Evolutionary conservation across 2,797 vertebrate species (phyloP), one percentile per base, ranked within the genome.

Genomic region (Microctenopoma steveboyesi): DNA sequence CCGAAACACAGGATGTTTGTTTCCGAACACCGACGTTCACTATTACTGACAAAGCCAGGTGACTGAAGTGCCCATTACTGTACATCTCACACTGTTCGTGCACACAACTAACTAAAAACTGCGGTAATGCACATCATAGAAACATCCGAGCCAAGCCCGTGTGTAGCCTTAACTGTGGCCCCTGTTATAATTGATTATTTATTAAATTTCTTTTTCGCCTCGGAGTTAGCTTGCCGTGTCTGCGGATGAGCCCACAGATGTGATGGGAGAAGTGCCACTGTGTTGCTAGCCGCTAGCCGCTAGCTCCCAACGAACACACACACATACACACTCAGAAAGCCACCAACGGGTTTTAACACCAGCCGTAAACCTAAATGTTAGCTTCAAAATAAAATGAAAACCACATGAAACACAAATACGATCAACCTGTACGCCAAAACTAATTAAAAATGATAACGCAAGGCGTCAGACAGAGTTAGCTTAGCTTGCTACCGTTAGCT

Each of bases 401-500:
- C 4, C 4, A 12, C 7, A 1, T 3, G 0, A 3, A 4, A 28
- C 15, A 4, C 2, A 43, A 7, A 15, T 2, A 35, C 0, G 12
- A 14, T 37, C 2, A 1, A 22, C 7, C 6, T 0, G 4, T 1
- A 1, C 14, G 33, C 0, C 0, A 15, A 9, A 51, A 18, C 3
- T 5, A 10, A 39, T 4, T 2, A 8, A 18, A 7, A 5, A 33
- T 16, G 16, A n/a, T 2, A 47, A 55, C 5, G 63, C 12, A 42
- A 25, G 56, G 55, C 63, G 72, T 8, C 39, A 30, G 51, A 37
- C 69, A 18, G 3, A 14, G 67, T 75, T 86, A 88, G 87, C 87
- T 66, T 84, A 71, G 78, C 79, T 2, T 14, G 78, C 40, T 88
- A 90, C 64, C 85, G 25, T 54, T 79, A 76, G 88, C 86, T 51